Percentiles rank a stretch among this genome's conserved stretches.
Conservation (phyloP, 2,797 vertebrate species). For the Urophycis tenuis region DNA sequence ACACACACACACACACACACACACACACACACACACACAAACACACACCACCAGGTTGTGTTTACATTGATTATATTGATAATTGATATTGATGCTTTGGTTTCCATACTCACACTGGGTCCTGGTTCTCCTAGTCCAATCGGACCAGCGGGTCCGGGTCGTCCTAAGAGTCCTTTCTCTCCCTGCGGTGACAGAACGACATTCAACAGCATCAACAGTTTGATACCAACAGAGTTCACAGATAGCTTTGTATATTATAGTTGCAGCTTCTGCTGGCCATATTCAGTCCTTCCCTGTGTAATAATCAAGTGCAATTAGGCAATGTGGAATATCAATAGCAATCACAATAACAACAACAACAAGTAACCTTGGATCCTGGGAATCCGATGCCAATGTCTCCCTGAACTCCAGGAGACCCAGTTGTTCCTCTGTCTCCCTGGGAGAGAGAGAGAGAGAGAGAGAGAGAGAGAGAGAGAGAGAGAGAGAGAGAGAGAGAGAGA, state of each 20-base stretch:
- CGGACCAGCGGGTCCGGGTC: conserved; percentile 55
- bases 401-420: conserved; percentile 65
- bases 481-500: background rate
- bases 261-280: background rate
- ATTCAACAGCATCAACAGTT: background rate
- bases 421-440: conserved; percentile 76
- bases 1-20: background rate
- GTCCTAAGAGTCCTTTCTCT: conserved; percentile 65
- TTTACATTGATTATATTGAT: background rate
- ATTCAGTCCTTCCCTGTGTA: background rate
- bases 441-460: background rate
- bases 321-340: background rate
- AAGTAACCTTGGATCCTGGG: conserved; percentile 65
- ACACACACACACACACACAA: background rate
- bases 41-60: background rate
- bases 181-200: conserved; percentile 54
- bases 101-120: conserved; percentile 65
- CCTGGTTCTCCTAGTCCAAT: conserved; percentile 75
- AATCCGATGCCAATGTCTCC: conserved; percentile 70
- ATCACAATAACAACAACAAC: background rate
- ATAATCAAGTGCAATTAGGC: background rate
- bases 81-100: background rate
- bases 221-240: background rate
- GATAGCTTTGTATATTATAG: background rate
- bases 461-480: background rate